Evolutionary conservation across 2,797 vertebrate species (phyloP), one percentile per base, ranked within the genome.

Genomic region (Muscicapa striata): DNA sequence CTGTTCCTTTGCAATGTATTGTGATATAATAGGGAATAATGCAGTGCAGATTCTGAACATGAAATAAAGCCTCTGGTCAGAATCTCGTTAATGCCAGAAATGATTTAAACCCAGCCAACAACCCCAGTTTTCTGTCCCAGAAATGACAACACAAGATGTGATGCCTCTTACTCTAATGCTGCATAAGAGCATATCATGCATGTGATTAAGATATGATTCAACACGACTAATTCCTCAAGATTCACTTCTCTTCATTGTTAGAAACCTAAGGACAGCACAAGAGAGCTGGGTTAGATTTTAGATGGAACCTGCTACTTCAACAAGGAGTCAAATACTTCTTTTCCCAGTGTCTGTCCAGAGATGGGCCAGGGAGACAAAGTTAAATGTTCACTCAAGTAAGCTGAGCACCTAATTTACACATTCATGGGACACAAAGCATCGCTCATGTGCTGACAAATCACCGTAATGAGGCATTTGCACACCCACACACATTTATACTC

Each of bases 1-100:
- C 84, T 68, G 67, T 93, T 93, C 57, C 67, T 92, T 95, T 87
- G 66, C 89, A 93, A 36, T 0, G 4, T 55, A 73, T 92, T 88
- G 86, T 94, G 95, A 89, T 94, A 63, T 78, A 89, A 92, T 84
- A 66, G 76, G 41, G 91, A 93, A 82, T 93, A 95, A 95, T 59
- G 77, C 66, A 24, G 64, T 9, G 29, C 59, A 78, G 83, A 93
- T 91, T 92, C 76, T 36, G 81, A 85, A 89, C 84, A 94, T 57
- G 88, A 95, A 95, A 93, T 86, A 80, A 54, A 80, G 78, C 95
- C 93, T 73, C 92, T 95, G 94, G 96, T 93, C 92, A 97, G 77
- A 90, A 94, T 92, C 83, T 94, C 13, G 49, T 91, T 92, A 95
- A 93, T 94, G 93, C 92, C 76, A 95, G 91, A 23, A 84, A 90